Evolutionary conservation across 2,797 vertebrate genomes (phyloP).

Genomic region (Tarsius wallacei): DNA sequence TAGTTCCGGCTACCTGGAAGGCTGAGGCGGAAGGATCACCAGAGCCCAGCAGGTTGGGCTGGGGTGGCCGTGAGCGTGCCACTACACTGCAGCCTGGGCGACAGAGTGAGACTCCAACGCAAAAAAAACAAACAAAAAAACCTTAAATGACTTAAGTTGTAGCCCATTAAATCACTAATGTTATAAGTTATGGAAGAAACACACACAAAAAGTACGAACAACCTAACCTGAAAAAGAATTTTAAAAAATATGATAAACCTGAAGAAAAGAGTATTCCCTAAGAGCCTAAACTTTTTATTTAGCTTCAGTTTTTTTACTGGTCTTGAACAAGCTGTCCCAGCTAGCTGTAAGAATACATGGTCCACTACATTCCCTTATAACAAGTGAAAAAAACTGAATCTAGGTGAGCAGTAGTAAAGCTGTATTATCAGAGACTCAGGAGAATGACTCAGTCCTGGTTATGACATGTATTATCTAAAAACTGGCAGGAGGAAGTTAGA

Average conservation of each 20-base stretch:
- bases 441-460: neutral
- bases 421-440: neutral
- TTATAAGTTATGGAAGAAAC: neutral
- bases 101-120: too few species aligned
- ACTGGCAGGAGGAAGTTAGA: neutral
- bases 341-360: neutral
- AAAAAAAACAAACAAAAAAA: neutral
- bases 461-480: neutral
- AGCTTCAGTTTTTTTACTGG: neutral
- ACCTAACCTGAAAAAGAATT: constrained; percentile 55
- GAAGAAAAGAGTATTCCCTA: constrained; percentile 41
- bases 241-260: neutral
- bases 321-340: neutral
- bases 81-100: too few species aligned
- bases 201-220: constrained; percentile 3
- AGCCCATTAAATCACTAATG: constrained; percentile 18
- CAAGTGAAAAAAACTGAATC: neutral
- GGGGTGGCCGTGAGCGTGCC: too few species aligned
- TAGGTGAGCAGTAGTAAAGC: neutral
- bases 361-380: neutral
- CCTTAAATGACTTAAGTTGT: constrained; percentile 9
- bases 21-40: too few species aligned
- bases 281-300: neutral
- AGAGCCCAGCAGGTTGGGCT: too few species aligned
- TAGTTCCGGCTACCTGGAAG: too few species aligned